Base-by-base conservation (phyloP, 2,888 invertebrate species). In the Caenorhabditis uteleia region DNA sequence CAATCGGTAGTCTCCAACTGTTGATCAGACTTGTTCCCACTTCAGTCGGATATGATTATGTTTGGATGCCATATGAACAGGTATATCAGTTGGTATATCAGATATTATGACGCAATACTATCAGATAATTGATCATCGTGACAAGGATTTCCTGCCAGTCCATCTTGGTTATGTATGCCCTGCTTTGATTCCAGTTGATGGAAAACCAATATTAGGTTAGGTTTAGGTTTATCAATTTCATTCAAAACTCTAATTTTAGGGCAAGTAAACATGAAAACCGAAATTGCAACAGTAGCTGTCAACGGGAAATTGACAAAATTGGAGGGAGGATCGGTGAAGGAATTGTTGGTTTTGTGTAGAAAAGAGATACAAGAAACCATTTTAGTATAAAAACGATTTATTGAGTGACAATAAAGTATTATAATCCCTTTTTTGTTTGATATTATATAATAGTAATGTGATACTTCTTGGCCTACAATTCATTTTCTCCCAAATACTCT, bases 261-360 rank as follows among this genome's bases (percentile, higher is more conserved):
- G 10, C 55, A 67, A 45, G 68, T 72, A 45, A 66, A 74, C 50
- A 49, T 74, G 66, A 74, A 74, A 43, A 68, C 64, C 20, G 74
- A 74, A 48, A 59, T 61, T 26, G 72, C 70, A 1, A 46, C 61
- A 14, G 67, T 62, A 34, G 59, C 61, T 4, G 14, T 66, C 40
- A 46, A 59, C 14, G 73, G 71, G 18, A 47, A 54, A 20, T 58
- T 71, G 21, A 47, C 57, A 5, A 48, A 58, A 26, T 39, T 60
- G 33, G 67, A 70, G 23, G 75, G 75, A 18, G 61, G 64, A 31
- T 62, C 68, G 43, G 57, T 75, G 31, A 64, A 66, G 43, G 54
- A 58, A 31, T 53, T 73, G 29, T 48, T 54, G 57, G 65, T 75
- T 29, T 57, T 75, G n/a, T 75, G 75, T 45, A 55, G 75, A 20